A percentile compares a stretch with the other conserved stretches of the same genome.
These are phyloP conservation scores for Clupea harengus DNA, from an alignment of 2,113 vertebrate species.

Conservation along the genomic window DNA sequence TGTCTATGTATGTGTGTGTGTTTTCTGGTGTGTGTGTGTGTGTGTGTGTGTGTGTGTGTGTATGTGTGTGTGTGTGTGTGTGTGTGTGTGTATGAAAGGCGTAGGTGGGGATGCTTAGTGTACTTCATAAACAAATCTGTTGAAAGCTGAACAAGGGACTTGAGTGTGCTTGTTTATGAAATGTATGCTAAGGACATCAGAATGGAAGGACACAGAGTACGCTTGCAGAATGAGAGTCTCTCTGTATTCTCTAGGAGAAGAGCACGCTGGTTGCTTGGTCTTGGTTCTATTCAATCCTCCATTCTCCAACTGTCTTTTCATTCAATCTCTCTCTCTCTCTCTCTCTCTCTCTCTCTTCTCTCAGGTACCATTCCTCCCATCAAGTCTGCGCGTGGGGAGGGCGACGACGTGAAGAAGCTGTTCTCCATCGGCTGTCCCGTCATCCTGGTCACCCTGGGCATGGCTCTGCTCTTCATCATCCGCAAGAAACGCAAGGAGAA, in stretches of 20 bases:
- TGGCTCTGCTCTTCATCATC: conserved; percentile 90
- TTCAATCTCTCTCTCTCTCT: not conserved
- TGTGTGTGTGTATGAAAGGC: not conserved
- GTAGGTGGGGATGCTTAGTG: not conserved
- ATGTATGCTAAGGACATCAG: not conserved
- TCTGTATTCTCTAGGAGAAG: too few relatives aligned
- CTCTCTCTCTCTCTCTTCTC: not conserved
- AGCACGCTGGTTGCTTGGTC: too few relatives aligned
- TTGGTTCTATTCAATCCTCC: too few relatives aligned
- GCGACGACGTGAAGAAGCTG: conserved; percentile 93
- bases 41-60: not conserved
- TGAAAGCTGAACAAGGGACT: not conserved
- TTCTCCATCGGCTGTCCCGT: conserved; percentile 95
- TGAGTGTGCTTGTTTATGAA: not conserved
- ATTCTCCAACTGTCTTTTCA: not conserved
- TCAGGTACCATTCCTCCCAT: conserved; percentile 94
- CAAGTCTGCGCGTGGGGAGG: conserved; percentile 91
- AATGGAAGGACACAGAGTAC: not conserved
- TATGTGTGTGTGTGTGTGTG: not conserved
- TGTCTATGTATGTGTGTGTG: not conserved
- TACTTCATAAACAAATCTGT: not conserved
- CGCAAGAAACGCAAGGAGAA: conserved; percentile 98
- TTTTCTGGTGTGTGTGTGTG: not conserved
- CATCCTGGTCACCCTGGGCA: conserved; percentile 88
- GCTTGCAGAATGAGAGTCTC: not conserved